Conservation (phyloP, 2,888 invertebrate genomes). For the Brenthis ino region DNA sequence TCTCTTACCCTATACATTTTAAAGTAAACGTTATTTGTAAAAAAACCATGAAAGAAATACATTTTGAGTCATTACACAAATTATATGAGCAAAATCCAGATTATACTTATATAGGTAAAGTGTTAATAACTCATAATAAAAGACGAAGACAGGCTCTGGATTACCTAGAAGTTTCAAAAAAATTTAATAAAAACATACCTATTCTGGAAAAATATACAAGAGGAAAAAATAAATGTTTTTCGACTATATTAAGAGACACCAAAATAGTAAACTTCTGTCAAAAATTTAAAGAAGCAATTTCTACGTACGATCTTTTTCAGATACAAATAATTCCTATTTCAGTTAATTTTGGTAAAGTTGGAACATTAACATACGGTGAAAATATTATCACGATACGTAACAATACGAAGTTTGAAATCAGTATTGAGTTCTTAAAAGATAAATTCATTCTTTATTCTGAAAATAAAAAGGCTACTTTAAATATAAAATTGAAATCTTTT, state of each 20-base stretch:
- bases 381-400: constrained; percentile 59
- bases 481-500: constrained; percentile 54
- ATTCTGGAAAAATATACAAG: constrained; percentile 48
- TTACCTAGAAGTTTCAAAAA: constrained; percentile 54
- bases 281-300: constrained; percentile 42
- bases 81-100: constrained; percentile 53
- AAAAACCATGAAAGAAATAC: constrained; percentile 45
- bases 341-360: constrained; percentile 67
- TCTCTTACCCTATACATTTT: constrained; percentile 54
- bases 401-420: constrained; percentile 56
- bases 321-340: constrained; percentile 56
- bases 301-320: constrained; percentile 57
- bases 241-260: constrained; percentile 36
- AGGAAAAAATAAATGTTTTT: constrained; percentile 52
- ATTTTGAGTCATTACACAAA: constrained; percentile 64
- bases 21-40: constrained; percentile 55
- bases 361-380: constrained; percentile 58
- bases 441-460: constrained; percentile 57
- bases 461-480: constrained; percentile 47
- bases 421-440: constrained; percentile 52
- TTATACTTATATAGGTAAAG: constrained; percentile 60
- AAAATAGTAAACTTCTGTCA: constrained; percentile 54
- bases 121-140: constrained; percentile 46
- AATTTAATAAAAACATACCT: constrained; percentile 44
- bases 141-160: constrained; percentile 50